Evolutionary conservation across 2,888 invertebrate species (phyloP).

Genomic region (Eucriotettix oculatus): DNA sequence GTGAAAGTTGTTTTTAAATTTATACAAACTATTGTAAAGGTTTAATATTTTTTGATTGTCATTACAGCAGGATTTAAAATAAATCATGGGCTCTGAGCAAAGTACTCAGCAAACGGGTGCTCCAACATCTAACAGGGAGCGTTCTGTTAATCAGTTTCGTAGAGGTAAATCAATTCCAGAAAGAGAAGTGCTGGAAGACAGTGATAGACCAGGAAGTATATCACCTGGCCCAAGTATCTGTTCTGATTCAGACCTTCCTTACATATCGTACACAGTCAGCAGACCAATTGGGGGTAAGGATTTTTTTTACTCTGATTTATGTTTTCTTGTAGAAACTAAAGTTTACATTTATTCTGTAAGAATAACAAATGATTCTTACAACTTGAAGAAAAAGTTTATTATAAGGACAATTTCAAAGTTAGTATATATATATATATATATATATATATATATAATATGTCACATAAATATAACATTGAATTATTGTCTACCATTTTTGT

Average conservation of each 20-base stretch:
- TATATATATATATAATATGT: too few species aligned
- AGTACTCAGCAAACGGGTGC: slow-evolving; percentile 16
- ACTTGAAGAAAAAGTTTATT: too few species aligned
- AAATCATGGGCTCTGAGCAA: slow-evolving; percentile 22
- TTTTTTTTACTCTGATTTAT: not conserved
- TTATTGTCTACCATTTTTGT: slow-evolving; percentile 9
- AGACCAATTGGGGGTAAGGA: slow-evolving; percentile 63
- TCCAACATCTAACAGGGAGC: not conserved
- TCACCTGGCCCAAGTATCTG: slow-evolving; percentile 81
- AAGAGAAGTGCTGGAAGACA: slow-evolving; percentile 21
- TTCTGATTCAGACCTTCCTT: slow-evolving; percentile 76
- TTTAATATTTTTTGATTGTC: too few species aligned
- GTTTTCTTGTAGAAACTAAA: not conserved
- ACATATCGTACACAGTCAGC: slow-evolving; percentile 80
- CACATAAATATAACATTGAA: too few species aligned
- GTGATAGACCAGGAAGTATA: slow-evolving; percentile 48
- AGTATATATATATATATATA: too few species aligned
- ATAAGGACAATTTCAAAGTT: too few species aligned
- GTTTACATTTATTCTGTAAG: too few species aligned
- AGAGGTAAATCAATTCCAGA: slow-evolving; percentile 19
- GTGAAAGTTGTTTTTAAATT: too few species aligned
- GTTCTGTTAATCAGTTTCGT: slow-evolving; percentile 6
- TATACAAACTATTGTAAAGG: too few species aligned
- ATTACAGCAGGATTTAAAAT: not conserved
- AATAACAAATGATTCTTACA: too few species aligned